Base-by-base conservation (phyloP, 2,888 invertebrate genomes). In the Gisinianus flammeolus region DNA sequence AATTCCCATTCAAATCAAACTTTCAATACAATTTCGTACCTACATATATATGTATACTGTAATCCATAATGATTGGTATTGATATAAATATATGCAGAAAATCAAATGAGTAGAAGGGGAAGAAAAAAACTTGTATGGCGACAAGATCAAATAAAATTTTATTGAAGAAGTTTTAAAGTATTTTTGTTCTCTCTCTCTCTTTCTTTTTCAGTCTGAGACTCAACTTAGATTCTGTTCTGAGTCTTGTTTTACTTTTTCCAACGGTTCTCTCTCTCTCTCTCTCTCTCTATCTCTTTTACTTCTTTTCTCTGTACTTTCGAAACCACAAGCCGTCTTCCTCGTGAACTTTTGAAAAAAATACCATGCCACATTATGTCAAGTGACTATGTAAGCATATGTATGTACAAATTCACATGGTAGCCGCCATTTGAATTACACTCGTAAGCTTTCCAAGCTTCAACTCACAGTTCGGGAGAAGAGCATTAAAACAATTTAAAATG, bases 111-210 rank as follows among this genome's bases (percentile, higher is more conserved):
- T 12, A 44, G 44, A 44, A 44, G 44, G 28, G 22, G 64, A 64
- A 24, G 44, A 64, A 64, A 74, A 74, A 74, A 74, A 74, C 73
- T 74, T 35, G 73, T 64, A 74, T 74, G 73, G 73, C 73, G 73
- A 74, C 73, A 74, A 33, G 73, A 44, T 66, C 44, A 74, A 64
- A 74, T 74, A 74, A 74, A 74, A 62, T 74, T 74, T 74, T 74
- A 74, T 74, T 33, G 62, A 62, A 73, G 31, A 64, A 64, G 64
- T 56, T 44, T 62, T 28, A 74, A 74, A 64, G 66, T 74, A 74
- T 74, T 64, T 74, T 64, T 64, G 72, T 72, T 71, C n/a, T n/a
- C n/a, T n/a, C n/a, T n/a, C n/a, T n/a, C n/a, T n/a, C n/a, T n/a
- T n/a, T n/a, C n/a, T n/a, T n/a, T n/a, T n/a, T n/a, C n/a, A n/a